These are phyloP conservation scores for Pentamera pediparva DNA, from an alignment of 53 echinoderm and acorn worm genomes.

Conservation along the genomic window DNA sequence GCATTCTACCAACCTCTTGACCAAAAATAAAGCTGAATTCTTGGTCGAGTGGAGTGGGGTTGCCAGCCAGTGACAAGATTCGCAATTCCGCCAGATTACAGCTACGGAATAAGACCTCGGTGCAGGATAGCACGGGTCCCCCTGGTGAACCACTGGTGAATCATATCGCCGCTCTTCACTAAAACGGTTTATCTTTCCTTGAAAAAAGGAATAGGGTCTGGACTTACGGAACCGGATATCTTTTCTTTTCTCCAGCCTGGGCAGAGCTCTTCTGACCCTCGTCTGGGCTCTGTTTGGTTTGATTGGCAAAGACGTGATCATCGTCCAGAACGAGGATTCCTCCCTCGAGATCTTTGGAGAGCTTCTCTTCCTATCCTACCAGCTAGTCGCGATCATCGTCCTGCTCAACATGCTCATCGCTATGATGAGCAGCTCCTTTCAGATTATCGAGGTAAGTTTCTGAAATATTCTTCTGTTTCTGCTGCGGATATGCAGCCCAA, in stretches of 20 bases:
- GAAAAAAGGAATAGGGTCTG: not conserved
- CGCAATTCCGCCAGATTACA: too few species aligned
- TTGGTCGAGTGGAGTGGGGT: too few species aligned
- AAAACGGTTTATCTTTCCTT: not conserved
- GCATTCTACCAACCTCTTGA: too few species aligned
- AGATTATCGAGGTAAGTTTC: slow-evolving; percentile 88
- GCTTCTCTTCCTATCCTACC: slow-evolving; percentile 71
- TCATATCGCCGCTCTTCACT: too few species aligned
- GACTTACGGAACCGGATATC: too few species aligned
- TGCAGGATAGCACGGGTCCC: too few species aligned
- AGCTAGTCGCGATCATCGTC: slow-evolving; percentile 83
- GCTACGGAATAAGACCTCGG: too few species aligned
- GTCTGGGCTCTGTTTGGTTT: slow-evolving; percentile 91
- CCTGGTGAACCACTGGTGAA: too few species aligned
- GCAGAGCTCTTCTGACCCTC: slow-evolving; percentile 48
- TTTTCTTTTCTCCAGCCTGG: slow-evolving; percentile 41
- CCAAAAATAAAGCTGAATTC: too few species aligned
- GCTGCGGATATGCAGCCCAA: too few species aligned
- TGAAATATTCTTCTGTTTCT: too few species aligned
- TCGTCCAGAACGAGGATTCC: not conserved
- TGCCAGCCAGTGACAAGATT: too few species aligned
- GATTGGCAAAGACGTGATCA: slow-evolving; percentile 9
- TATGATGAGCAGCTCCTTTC: slow-evolving; percentile 99
- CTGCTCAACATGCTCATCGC: slow-evolving; percentile 98
- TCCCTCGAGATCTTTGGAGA: slow-evolving; percentile 67